Evolutionary conservation across 2,888 invertebrate genomes (phyloP), one percentile per base, ranked within the genome.

Genomic region (Colletes collaris): DNA sequence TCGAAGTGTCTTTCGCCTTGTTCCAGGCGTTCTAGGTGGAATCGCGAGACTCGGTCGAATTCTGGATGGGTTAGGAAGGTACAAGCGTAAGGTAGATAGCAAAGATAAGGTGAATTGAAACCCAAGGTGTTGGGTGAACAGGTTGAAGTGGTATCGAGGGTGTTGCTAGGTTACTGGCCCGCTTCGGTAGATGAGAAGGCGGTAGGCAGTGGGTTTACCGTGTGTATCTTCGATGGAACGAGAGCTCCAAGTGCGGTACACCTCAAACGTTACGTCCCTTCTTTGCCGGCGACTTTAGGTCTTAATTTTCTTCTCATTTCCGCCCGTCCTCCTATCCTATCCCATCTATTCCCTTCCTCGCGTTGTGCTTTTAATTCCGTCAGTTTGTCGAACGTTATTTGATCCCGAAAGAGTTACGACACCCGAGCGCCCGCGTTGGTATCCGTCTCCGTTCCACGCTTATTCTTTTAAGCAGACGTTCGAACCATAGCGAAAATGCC

Each of bases 141-240:
- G 85, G 86, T 86, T 85, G 82, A 87, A 86, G 87, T 87, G 87
- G 84, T 81, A 85, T 81, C 69, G 85, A 83, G 92, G 91, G 92
- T 91, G 92, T 92, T 92, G 92, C 92, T 92, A 92, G 92, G 92
- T 89, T 92, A 92, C 92, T 91, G 84, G 85, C 83, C 85, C 73
- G 86, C 82, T 88, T 86, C 86, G 71, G 83, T 83, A 74, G 84
- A 86, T 84, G 85, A 87, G 87, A 86, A 81, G 76, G 73, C 74
- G 55, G 78, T 79, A 72, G 75, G 69, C 60, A 65, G 63, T 37
- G 53, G 73, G 74, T 71, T 80, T 72, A 67, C 72, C 76, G 86
- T 69, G 82, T 79, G 76, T 76, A 77, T 73, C 80, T 78, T 82
- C 75, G 76, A 80, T 78, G 73, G 79, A 63, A 88, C 70, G 73